A percentile compares a stretch with the other conserved stretches of the same genome.
Conservation (phyloP, 1,140 invertebrate species). For the Aphelenchoides besseyi region DNA sequence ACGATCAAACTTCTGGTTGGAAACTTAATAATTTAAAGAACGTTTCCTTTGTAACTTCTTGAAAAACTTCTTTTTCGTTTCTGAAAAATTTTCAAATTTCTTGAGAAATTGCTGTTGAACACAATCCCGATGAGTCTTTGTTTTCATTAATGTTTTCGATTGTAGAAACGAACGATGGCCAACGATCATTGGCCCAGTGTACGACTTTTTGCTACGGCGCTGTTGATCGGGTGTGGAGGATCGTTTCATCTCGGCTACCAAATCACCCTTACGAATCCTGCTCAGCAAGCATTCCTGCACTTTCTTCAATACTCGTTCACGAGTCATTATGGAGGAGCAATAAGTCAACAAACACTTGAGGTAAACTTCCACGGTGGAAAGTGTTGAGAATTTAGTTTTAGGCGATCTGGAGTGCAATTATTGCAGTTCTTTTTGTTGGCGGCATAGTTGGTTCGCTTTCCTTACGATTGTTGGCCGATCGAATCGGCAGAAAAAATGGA, state of each 20-base stretch:
- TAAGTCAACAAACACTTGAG: slow-evolving; percentile 28
- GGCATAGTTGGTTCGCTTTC: slow-evolving; percentile 51
- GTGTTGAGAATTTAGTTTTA: slow-evolving; percentile 23
- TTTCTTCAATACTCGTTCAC: slow-evolving; percentile 48
- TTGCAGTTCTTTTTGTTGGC: slow-evolving; percentile 54
- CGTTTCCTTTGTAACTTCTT: too few relatives aligned
- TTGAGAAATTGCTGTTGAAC: too few relatives aligned
- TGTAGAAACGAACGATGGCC: slow-evolving; percentile 6
- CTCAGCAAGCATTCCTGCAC: slow-evolving; percentile 49
- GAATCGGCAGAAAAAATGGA: slow-evolving; percentile 48
- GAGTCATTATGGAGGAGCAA: slow-evolving; percentile 32
- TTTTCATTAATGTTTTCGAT: too few relatives aligned
- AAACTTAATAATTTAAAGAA: too few relatives aligned
- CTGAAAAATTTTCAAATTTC: too few relatives aligned
- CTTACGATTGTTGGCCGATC: slow-evolving; percentile 46
- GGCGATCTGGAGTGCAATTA: slow-evolving; percentile 55
- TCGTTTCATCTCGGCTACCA: slow-evolving; percentile 61
- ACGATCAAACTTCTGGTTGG: too few relatives aligned
- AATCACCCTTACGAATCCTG: slow-evolving; percentile 51
- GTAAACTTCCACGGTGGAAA: slow-evolving; percentile 32
- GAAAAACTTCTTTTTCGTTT: too few relatives aligned
- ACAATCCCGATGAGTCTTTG: too few relatives aligned
- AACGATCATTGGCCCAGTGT: not conserved
- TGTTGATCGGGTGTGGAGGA: slow-evolving; percentile 50
- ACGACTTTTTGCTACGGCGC: slow-evolving; percentile 20